Percentiles rank a stretch among this genome's conserved stretches.
phyloP scores from a whole-genome alignment of 2,113 vertebrate species.

The Pedionomus torquatus region DNA sequence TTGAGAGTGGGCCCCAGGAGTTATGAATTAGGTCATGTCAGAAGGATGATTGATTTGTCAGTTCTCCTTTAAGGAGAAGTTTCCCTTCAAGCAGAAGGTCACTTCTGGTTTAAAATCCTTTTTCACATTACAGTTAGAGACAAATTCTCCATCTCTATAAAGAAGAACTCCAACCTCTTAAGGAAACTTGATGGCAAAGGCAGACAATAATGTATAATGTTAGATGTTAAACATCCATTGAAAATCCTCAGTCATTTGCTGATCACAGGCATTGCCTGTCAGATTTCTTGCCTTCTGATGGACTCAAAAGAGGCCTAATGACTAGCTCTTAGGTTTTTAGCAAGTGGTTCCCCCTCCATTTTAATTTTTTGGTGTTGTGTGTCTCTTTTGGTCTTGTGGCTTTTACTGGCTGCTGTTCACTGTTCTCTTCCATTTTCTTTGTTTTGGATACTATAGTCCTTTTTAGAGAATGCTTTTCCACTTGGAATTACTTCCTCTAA shows the following conservation, averaged over 20 bases:
- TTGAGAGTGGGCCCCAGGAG: too few relatives aligned
- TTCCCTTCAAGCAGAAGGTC: neutral
- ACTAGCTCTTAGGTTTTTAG: neutral
- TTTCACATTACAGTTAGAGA: accelerated
- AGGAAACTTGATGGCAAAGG: neutral
- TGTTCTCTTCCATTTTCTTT: neutral
- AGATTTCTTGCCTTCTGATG: neutral
- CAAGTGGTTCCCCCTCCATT: neutral
- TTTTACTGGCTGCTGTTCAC: neutral
- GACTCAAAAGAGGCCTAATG: neutral
- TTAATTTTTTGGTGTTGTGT: neutral
- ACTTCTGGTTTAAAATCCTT: neutral
- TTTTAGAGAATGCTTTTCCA: neutral
- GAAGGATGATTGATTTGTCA: neutral
- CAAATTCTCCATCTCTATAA: neutral
- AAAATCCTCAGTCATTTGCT: neutral
- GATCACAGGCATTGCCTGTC: neutral
- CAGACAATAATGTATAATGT: neutral
- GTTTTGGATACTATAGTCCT: neutral
- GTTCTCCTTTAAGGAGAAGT: neutral
- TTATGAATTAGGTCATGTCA: accelerated
- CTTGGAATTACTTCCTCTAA: neutral
- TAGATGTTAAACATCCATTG: neutral
- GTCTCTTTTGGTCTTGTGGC: neutral
- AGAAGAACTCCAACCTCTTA: neutral